phyloP scores from a whole-genome alignment of 2,113 vertebrate species.

The Oostethus manadensis region DNA sequence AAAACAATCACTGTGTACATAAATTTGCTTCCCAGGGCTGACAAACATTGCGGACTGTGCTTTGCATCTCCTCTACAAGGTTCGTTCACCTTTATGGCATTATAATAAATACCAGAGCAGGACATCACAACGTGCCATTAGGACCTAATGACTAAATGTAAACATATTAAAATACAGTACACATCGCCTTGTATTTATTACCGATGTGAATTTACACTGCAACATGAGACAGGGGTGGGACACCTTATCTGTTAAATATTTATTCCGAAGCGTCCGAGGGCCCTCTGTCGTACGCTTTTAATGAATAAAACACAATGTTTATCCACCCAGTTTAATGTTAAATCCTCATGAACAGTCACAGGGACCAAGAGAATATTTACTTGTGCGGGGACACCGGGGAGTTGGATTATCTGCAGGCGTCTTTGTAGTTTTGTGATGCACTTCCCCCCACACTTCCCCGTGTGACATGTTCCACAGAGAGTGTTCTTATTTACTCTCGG shows the following conservation, averaged over 20 bases:
- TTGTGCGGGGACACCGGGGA: conserved; percentile 59
- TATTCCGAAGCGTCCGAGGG: conserved; percentile 63
- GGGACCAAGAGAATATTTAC: conserved; percentile 73
- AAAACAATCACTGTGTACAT: too few species aligned
- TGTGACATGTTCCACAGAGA: conserved; percentile 66
- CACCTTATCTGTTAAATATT: conserved; percentile 61
- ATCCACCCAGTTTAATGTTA: conserved; percentile 67
- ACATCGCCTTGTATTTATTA: background rate
- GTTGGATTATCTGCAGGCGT: conserved; percentile 67
- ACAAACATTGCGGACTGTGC: background rate
- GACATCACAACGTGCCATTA: background rate
- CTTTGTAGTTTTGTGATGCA: conserved; percentile 70
- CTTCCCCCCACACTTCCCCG: conserved; percentile 41
- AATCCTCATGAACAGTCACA: conserved; percentile 68
- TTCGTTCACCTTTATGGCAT: background rate
- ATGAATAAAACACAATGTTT: conserved; percentile 77
- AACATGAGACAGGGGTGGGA: conserved; percentile 53
- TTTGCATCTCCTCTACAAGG: background rate
- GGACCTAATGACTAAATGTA: conserved; percentile 2
- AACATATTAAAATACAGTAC: conserved; percentile 6
- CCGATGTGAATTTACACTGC: conserved; percentile 21
- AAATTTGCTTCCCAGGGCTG: background rate
- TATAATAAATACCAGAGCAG: conserved; percentile 1
- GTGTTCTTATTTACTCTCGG: conserved; percentile 61
- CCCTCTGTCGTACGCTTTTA: conserved; percentile 66